Percentiles rank a stretch among this genome's conserved stretches.
These are phyloP conservation scores for Aphaenogaster rudis DNA, from an alignment of 1,140 invertebrate genomes.

Conservation along the genomic window DNA sequence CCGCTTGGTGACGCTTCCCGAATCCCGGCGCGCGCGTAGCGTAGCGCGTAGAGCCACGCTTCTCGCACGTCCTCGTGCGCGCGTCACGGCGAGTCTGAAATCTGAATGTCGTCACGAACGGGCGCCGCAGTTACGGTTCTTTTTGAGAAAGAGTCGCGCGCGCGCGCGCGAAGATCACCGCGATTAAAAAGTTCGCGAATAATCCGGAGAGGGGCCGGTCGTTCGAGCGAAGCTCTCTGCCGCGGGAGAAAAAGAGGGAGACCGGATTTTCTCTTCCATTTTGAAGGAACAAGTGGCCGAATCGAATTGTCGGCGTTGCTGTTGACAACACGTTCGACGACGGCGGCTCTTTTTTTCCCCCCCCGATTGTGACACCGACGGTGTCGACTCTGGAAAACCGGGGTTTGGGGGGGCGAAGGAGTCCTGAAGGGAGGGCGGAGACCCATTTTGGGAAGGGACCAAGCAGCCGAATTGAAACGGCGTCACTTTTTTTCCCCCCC, in stretches of 20 bases:
- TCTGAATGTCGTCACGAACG: not conserved
- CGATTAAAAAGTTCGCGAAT: not conserved
- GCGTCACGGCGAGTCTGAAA: not conserved
- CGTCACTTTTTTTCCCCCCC: not conserved
- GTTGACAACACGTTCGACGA: too few species aligned
- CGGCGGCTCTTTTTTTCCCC: not conserved
- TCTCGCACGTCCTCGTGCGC: slow-evolving; percentile 1
- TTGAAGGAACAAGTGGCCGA: slow-evolving; percentile 30
- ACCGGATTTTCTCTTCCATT: slow-evolving; percentile 44
- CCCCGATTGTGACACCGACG: not conserved
- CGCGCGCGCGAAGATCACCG: not conserved
- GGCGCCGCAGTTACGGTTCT: not conserved
- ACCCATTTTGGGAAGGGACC: not conserved
- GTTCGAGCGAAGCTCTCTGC: not conserved
- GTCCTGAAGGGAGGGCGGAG: not conserved
- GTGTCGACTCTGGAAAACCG: not conserved
- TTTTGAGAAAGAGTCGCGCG: not conserved
- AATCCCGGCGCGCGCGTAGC: slow-evolving; percentile 12
- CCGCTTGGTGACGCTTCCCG: slow-evolving; percentile 21
- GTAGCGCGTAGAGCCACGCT: slow-evolving; percentile 18
- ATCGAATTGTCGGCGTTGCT: not conserved
- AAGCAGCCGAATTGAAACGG: slow-evolving; percentile 3
- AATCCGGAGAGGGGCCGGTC: not conserved
- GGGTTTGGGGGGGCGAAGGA: not conserved
- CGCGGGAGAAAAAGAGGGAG: not conserved